Conservation (phyloP, 2,113 vertebrate genomes). For the Ctenomys sociabilis region DNA sequence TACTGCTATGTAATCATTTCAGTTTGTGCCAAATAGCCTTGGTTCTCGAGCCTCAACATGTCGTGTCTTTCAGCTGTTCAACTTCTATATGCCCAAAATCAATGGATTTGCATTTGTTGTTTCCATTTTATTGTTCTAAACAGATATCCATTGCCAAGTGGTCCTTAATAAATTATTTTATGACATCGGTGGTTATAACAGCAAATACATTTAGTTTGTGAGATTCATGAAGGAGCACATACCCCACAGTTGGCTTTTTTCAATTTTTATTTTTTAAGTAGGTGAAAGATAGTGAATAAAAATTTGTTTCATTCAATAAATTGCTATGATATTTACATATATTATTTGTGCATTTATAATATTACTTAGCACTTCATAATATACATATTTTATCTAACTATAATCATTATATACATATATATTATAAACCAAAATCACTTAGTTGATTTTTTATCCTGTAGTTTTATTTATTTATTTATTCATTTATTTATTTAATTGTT, state of each 20-base stretch:
- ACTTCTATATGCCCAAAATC: slow-evolving; percentile 77
- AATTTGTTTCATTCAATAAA: not conserved
- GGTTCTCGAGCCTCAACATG: slow-evolving; percentile 25
- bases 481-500: too few species aligned
- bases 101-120: slow-evolving; percentile 67
- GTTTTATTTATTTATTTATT: too few species aligned
- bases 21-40: slow-evolving; percentile 63
- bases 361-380: not conserved
- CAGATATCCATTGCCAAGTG: slow-evolving; percentile 32
- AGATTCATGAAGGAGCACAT: not conserved
- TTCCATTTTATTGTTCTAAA: slow-evolving; percentile 68
- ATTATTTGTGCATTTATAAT: not conserved
- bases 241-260: not conserved
- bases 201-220: not conserved
- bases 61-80: slow-evolving; percentile 71
- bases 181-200: not conserved
- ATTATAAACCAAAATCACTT: not conserved
- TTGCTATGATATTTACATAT: not conserved
- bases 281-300: not conserved
- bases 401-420: not conserved
- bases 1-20: slow-evolving; percentile 6
- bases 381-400: not conserved
- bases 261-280: not conserved
- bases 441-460: not conserved
- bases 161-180: slow-evolving; percentile 49